Percentiles rank a stretch among this genome's conserved stretches.
phyloP scores from a whole-genome alignment of 2,888 invertebrate genomes.

The Andrena haemorrhoa region DNA sequence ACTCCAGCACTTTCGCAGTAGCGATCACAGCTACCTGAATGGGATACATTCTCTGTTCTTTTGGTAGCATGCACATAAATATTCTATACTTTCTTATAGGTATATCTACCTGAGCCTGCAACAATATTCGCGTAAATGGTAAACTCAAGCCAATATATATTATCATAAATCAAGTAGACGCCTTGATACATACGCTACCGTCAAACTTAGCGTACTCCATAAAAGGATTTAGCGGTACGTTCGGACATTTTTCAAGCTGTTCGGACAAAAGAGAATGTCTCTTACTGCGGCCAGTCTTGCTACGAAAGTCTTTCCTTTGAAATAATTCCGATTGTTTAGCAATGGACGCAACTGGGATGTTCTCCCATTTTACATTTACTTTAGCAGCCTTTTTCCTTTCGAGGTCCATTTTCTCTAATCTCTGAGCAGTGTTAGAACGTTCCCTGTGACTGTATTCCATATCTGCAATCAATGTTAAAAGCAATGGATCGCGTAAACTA shows the following conservation, averaged over 20 bases:
- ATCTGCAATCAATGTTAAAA: slow-evolving; percentile 76
- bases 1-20: slow-evolving; percentile 94
- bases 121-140: slow-evolving; percentile 6
- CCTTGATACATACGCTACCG: slow-evolving; percentile 87
- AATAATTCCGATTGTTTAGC: slow-evolving; percentile 88
- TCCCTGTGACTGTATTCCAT: slow-evolving; percentile 87
- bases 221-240: slow-evolving; percentile 94
- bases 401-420: slow-evolving; percentile 95
- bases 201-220: slow-evolving; percentile 96
- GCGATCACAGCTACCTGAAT: slow-evolving; percentile 92
- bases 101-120: slow-evolving; percentile 90
- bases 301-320: slow-evolving; percentile 85
- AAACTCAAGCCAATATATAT: neutral
- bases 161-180: neutral
- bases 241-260: slow-evolving; percentile 91
- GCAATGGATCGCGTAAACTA: neutral
- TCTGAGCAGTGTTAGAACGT: slow-evolving; percentile 94
- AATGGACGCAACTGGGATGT: slow-evolving; percentile 86
- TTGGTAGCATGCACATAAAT: slow-evolving; percentile 94
- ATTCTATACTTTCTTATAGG: slow-evolving; percentile 95
- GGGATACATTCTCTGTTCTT: slow-evolving; percentile 93
- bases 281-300: slow-evolving; percentile 71
- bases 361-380: slow-evolving; percentile 91
- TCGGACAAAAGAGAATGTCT: slow-evolving; percentile 90
- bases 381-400: slow-evolving; percentile 92